A percentile compares a stretch with the other conserved stretches of the same genome.
These are phyloP conservation scores for Periophthalmus modestus DNA, from an alignment of 2,113 vertebrate genomes.

Conservation along the genomic window DNA sequence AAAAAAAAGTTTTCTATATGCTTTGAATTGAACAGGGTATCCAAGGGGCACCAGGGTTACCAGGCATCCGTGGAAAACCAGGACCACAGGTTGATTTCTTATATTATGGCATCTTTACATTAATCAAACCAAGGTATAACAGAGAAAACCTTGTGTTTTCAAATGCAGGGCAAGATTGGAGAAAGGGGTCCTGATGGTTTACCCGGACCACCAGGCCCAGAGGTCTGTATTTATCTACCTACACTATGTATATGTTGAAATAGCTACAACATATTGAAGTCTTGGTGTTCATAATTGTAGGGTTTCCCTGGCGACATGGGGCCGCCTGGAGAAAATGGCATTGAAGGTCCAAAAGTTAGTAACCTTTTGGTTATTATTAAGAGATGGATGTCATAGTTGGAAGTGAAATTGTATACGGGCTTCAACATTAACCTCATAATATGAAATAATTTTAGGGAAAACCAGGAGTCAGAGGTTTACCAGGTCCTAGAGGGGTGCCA, in stretches of 20 bases:
- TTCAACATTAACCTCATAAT: slow-evolving; percentile 7
- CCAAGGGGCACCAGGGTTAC: slow-evolving; percentile 86
- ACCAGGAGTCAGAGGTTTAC: slow-evolving; percentile 89
- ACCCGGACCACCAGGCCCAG: slow-evolving; percentile 87
- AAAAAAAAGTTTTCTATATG: slow-evolving; percentile 31
- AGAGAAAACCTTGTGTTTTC: neutral
- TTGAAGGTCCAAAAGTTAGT: slow-evolving; percentile 93
- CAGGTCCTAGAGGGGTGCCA: slow-evolving; percentile 87
- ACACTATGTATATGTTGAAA: neutral
- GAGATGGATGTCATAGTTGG: neutral
- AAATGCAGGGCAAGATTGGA: slow-evolving; percentile 85
- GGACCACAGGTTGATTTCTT: slow-evolving; percentile 84
- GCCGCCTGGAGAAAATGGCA: slow-evolving; percentile 92
- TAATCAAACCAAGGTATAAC: neutral
- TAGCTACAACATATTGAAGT: neutral
- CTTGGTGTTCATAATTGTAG: slow-evolving; percentile 67
- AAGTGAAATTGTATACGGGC: neutral
- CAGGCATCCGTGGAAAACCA: slow-evolving; percentile 87
- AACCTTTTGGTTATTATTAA: neutral
- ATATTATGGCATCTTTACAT: neutral
- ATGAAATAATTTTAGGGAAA: slow-evolving; percentile 82
- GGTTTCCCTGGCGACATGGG: slow-evolving; percentile 98
- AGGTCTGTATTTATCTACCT: slow-evolving; percentile 78
- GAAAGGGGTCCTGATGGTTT: slow-evolving; percentile 87
- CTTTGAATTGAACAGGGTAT: slow-evolving; percentile 82